Evolutionary conservation across 2,888 invertebrate species (phyloP), one percentile per base, ranked within the genome.

Genomic region (Synergus japonicus): DNA sequence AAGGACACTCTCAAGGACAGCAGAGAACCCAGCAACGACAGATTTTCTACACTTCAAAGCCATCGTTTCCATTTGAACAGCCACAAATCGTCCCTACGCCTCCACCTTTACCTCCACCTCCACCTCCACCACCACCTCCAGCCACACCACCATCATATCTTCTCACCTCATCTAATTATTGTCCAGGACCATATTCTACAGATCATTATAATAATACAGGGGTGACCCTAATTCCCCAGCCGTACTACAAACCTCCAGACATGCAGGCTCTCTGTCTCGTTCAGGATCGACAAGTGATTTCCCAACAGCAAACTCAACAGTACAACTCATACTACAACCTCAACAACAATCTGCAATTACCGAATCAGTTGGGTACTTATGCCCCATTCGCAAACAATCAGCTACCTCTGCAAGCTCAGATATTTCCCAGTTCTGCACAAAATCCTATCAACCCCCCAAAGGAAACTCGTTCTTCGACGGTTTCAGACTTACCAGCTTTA

Each of bases 171-270:
- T 88, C 90, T 2, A 88, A 84, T 7, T 89, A 88, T 78, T 78
- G 87, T 0, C 88, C 87, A 13, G 85, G 83, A 37, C 86, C 89
- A 4, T 88, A 87, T 44, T 81, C 88, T 3, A 82, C 78, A 44
- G 90, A 91, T n/a, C 86, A 86, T 69, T 91, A 89, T 81, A 85
- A 82, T n/a, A 83, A 84, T 29, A 83, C 88, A 4, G 87, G 85
- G 4, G 78, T 88, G 2, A 77, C 88, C 1, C 76, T 90, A 44
- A 79, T 90, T 54, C 87, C 90, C 0, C 90, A 88, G 66, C 82
- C 90, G 0, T 90, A 88, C 77, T 89, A 86, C 76, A 91, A 91
- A 15, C 85, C 89, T 0, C 85, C 86, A 10, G 89, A 91, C n/a
- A 80, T 88, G 15, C 89, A 89, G 76, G 81, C 89, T 0, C 86